Base-by-base conservation (phyloP, 2,888 invertebrate genomes). In the Homarus gammarus region DNA sequence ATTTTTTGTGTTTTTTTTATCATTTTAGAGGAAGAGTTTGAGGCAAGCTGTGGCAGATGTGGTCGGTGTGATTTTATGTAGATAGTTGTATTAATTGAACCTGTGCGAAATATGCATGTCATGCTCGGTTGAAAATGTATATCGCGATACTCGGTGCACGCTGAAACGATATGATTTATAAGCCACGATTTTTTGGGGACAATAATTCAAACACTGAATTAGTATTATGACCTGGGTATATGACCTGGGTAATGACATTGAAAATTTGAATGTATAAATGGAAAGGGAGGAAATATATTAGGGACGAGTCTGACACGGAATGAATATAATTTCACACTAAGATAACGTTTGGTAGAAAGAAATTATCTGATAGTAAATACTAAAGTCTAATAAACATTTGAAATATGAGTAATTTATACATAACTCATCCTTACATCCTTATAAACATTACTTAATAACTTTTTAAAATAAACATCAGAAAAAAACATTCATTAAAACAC, bases 51-150 rank as follows among this genome's bases (percentile, higher is more conserved):
- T 18, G 5, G 56, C 56, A 56, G 56, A 56, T 49, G 31, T n/a
- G 40, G 44, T n/a, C 44, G 10, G 18, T 38, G 18, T 38, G 12
- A 31, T 36, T 70, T n/a, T 70, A 70, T 83, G 70, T 70, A 70
- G 22, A 83, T 72, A 70, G 70, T 83, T 83, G 82, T 83, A 83
- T 83, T 83, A 83, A 83, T 83, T 83, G 70, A 64, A 83, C 70
- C 82, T 44, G 70, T 38, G 40, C 70, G 82, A 83, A 83, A 83
- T 83, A 83, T 83, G 82, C 82, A 70, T 70, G 70, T 83, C 82
- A 83, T 61, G 49, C 82, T 64, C 22, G 82, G 82, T 44, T 72
- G 82, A 83, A 83, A 83, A 83, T 83, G 82, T 83, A 70, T 72
- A 70, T 70, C 70, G 82, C 70, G 64, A 83, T 70, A 70, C 70